A percentile compares a stretch with the other conserved stretches of the same genome.
These are phyloP conservation scores for Amiota minor DNA, from an alignment of 2,888 invertebrate genomes.

Conservation along the genomic window DNA sequence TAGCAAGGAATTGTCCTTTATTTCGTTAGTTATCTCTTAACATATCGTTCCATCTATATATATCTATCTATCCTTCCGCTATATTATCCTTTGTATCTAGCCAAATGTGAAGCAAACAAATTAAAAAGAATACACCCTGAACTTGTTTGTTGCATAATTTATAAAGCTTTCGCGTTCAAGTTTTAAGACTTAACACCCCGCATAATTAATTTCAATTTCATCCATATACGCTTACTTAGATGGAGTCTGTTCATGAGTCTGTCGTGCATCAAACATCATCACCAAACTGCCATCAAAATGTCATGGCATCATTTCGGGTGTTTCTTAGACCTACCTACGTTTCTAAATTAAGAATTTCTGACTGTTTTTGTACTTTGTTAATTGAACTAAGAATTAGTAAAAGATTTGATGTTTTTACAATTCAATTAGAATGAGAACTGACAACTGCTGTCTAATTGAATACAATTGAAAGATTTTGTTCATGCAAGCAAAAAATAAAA, in stretches of 20 bases:
- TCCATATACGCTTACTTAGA: neutral
- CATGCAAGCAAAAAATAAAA: no score
- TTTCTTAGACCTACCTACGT: no score
- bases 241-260: neutral
- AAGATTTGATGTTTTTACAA: neutral
- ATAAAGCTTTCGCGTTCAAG: conserved; percentile 44
- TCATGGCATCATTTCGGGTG: no score
- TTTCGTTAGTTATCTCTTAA: neutral
- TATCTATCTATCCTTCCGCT: no score
- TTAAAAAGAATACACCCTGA: neutral
- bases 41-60: no score
- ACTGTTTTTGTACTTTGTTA: conserved; percentile 1
- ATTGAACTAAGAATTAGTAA: conserved; percentile 20
- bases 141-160: conserved; percentile 53
- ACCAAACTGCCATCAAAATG: no score
- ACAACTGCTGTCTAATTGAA: no score
- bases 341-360: no score
- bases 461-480: no score
- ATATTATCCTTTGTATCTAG: no score
- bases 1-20: neutral
- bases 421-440: neutral
- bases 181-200: conserved; percentile 41
- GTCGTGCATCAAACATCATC: no score
- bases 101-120: neutral
- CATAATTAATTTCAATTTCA: conserved; percentile 57